Base-by-base conservation (phyloP, 2,888 invertebrate species). In the Oasisia sp. region DNA sequence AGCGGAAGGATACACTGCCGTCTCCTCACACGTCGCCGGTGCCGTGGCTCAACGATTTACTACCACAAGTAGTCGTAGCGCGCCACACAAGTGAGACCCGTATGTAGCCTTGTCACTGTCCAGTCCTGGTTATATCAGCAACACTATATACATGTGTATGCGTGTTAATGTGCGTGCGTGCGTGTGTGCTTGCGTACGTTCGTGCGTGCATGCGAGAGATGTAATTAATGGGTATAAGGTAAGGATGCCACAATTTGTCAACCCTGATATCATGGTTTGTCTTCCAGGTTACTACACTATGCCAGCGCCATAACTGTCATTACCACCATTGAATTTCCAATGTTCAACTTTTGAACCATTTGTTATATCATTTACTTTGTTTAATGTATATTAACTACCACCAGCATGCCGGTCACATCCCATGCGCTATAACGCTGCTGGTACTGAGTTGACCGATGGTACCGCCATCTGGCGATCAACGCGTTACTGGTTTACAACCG, bases 11-110 rank as follows among this genome's bases (percentile, higher is more conserved):
- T 92, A 94, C 94, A 5, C 92, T 94, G 32, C 58, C 91, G 19
- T 94, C 94, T 0, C 94, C 94, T 11, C 91, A 93, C 9, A 92
- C 93, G 27, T 94, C 94, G 5, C 94, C 94, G 32, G 93, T 94
- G 38, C 94, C 94, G 8, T 94, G 94, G 94, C 91, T 93, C 12
- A 91, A 91, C 32, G 93, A 92, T 90, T 58, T 45, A 89, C 89
- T 94, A 9, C 94, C 93, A n/a, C 92, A 92, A 12, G 74, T 93
- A 27, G 93, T 92, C 58, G 91, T 93, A 56, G 93, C 92, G 74
- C 91, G 90, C 90, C 32, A 32, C 32, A n/a, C 32, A 45, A 90
- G 44, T 45, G 38, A 90, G 44, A 2, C 38, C 44, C 8, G 90
- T 90, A 90, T 32, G 90, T 90, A 32, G 8, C 2, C 3, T n/a